These are phyloP conservation scores for Muscicapa comitata DNA, from an alignment of 2,797 vertebrate species.

Conservation along the genomic window DNA sequence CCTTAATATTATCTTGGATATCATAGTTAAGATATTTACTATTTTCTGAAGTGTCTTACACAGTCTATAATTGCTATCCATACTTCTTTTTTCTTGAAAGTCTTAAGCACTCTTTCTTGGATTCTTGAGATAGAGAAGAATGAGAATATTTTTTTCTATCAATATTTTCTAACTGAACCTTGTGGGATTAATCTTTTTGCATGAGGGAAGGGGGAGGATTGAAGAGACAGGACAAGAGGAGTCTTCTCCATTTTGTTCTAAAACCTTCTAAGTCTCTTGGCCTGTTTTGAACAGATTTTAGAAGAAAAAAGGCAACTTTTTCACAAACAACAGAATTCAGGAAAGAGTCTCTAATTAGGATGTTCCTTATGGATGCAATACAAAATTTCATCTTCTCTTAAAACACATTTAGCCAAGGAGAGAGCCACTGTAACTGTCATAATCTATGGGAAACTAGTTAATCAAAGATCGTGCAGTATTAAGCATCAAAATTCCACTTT, in stretches of 20 bases:
- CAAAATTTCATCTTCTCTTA: neutral
- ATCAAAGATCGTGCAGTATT: neutral
- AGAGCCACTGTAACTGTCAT: neutral
- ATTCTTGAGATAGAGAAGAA: neutral
- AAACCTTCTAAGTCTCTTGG: neutral
- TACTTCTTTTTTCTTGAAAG: neutral
- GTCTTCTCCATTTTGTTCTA: neutral
- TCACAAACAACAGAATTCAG: neutral
- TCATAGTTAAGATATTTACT: neutral
- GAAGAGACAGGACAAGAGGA: neutral
- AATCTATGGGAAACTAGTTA: neutral
- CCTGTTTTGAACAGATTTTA: neutral
- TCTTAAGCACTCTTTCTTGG: neutral
- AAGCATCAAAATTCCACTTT: neutral
- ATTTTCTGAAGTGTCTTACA: neutral
- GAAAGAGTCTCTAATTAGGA: neutral
- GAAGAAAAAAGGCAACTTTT: neutral
- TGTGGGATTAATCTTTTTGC: neutral
- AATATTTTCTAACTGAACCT: neutral
- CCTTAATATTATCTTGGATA: neutral
- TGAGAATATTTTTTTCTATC: neutral
- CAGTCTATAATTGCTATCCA: neutral
- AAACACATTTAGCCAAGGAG: neutral
- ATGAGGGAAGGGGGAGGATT: neutral
- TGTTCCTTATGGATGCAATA: neutral